Percentiles rank a stretch among this genome's conserved stretches.
These are phyloP conservation scores for Arctia plantaginis DNA, from an alignment of 2,888 invertebrate species.

Conservation along the genomic window DNA sequence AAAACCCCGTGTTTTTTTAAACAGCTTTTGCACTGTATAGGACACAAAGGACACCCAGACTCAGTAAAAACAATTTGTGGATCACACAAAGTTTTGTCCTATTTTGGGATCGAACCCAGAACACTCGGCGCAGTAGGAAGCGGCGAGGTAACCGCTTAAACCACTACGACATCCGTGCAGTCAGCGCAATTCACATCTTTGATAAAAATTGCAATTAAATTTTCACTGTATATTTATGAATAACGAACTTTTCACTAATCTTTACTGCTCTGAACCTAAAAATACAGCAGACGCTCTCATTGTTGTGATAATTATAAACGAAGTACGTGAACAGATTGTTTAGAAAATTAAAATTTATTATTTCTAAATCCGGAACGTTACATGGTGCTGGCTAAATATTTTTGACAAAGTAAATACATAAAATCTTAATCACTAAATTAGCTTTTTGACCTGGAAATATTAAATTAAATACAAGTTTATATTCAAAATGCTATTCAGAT, in stretches of 20 bases:
- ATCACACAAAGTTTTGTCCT: too few species aligned
- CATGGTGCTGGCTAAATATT: constrained; percentile 1
- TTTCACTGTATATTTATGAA: background rate
- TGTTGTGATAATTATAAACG: constrained; percentile 3
- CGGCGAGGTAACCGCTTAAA: too few species aligned
- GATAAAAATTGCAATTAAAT: background rate
- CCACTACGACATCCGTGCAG: too few species aligned
- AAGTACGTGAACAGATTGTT: constrained; percentile 7
- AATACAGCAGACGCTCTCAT: background rate
- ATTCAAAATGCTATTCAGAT: constrained; percentile 24
- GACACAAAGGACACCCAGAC: too few species aligned
- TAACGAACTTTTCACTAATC: background rate
- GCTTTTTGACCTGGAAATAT: constrained; percentile 25
- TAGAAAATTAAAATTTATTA: constrained; percentile 11
- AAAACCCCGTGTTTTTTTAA: too few species aligned
- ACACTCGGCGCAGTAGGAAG: too few species aligned
- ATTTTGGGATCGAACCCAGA: too few species aligned
- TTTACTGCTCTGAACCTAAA: background rate
- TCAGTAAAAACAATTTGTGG: too few species aligned
- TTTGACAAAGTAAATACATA: background rate
- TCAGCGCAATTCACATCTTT: too few species aligned
- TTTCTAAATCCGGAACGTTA: constrained; percentile 7
- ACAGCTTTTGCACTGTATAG: too few species aligned
- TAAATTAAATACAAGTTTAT: constrained; percentile 27
- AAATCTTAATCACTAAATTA: constrained; percentile 16